Conservation (phyloP, 2,797 vertebrate genomes). For the Eupleurogrammus muticus region DNA sequence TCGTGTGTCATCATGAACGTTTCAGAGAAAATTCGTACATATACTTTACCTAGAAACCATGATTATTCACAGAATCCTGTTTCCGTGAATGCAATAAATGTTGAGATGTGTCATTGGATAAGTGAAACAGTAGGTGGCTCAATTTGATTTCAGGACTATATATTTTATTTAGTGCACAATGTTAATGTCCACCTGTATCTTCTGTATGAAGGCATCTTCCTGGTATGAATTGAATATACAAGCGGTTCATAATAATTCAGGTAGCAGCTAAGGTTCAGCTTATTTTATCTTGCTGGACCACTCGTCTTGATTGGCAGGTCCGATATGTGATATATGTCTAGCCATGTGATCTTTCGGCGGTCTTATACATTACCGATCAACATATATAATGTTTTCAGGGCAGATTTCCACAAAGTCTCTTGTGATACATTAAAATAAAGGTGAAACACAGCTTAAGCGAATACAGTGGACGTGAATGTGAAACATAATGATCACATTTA, state of each 20-base stretch:
- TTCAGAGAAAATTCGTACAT: neutral
- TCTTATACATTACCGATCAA: no score
- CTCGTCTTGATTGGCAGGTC: no score
- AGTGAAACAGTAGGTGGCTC: neutral
- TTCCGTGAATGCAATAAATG: neutral
- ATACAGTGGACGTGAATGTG: neutral
- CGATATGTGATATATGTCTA: no score
- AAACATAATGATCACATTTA: neutral
- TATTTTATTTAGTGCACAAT: neutral
- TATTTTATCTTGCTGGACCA: no score
- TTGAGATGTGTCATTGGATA: neutral
- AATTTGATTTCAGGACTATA: neutral
- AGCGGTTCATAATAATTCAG: no score
- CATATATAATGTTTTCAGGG: neutral
- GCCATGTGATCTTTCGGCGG: no score
- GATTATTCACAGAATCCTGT: neutral
- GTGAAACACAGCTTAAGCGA: neutral
- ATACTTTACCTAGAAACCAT: no score
- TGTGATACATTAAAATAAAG: neutral
- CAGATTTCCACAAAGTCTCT: no score
- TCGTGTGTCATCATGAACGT: neutral
- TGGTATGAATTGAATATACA: no score
- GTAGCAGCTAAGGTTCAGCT: no score
- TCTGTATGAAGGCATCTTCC: no score
- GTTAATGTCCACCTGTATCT: no score